Base-by-base conservation (phyloP, 37 sponge, comb jelly and placozoan genomes). In the Axinella damicornis region DNA sequence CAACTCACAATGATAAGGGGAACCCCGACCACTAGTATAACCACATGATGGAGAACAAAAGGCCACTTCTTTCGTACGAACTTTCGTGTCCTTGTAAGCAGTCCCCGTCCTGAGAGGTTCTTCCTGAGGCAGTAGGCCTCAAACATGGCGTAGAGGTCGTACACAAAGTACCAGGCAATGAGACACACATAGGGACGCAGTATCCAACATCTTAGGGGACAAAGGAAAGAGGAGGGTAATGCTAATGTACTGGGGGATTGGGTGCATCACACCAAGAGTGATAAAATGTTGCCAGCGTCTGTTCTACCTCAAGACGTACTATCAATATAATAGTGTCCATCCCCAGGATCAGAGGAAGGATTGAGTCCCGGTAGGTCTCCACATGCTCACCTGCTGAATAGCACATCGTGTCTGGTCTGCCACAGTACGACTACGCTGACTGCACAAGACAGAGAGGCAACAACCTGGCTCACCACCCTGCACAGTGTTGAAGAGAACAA, bases 121-220 rank as follows among this genome's bases (percentile, higher is more conserved):
- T 35, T 65, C 35, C 77, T 76, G 2, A 71, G 39, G 19, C 78
- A 52, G 58, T 58, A 89, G 54, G 78, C 5, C 28, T 68, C 38
- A 36, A 46, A 89, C 84, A 83, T 89, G 34, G 83, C 69, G 24
- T 69, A 82, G 19, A 89, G 63, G 63, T 89, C 87, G 41, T 72
- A 69, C 21, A 89, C 30, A 21, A 83, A 76, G 76, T 89, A 89
- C 89, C 77, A 82, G 28, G 76, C 70, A 39, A 68, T 59, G 33
- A 75, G 38, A 61, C 77, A 64, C 19, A 73, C 33, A 40, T 34
- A 83, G 19, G 89, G 83, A 24, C 77, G 41, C 1, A 89, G 34
- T 18, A 82, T 18, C 5, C 64, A 60, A 18, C 83, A 76, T 57
- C 89, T 89, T 40, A 12, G 35, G 46, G 46, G 9, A 9, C 9